A percentile compares a stretch with the other conserved stretches of the same genome.
Conservation (phyloP, 2,888 invertebrate genomes). For the Polymixis flavicincta region DNA sequence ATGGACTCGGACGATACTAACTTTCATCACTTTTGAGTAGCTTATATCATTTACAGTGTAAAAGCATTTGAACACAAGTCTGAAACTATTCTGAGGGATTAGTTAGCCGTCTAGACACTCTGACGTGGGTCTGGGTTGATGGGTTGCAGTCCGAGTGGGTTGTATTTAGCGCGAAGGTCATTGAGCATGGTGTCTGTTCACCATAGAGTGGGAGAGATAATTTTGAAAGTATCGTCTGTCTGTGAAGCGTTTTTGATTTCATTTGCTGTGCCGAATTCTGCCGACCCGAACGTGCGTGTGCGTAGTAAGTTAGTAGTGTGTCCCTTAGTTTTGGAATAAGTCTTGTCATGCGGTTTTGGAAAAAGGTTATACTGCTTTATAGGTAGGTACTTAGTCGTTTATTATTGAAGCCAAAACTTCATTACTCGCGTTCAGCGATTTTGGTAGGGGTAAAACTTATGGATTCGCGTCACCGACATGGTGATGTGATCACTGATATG, state of each 20-base stretch:
- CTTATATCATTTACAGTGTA: not conserved
- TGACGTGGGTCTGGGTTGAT: constrained; percentile 48
- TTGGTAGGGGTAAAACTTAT: too few relatives aligned
- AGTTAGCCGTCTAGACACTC: constrained; percentile 59
- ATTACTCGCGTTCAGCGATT: too few relatives aligned
- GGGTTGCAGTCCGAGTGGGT: constrained; percentile 17
- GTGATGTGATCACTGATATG: too few relatives aligned
- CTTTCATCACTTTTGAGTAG: not conserved
- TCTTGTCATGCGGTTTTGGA: not conserved
- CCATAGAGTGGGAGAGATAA: not conserved
- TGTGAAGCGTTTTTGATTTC: not conserved
- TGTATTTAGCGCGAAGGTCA: constrained; percentile 37
- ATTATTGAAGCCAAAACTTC: too few relatives aligned
- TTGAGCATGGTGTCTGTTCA: constrained; percentile 19
- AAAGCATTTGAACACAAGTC: constrained; percentile 17
- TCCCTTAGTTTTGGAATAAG: not conserved
- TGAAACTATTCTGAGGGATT: constrained; percentile 28
- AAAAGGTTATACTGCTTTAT: not conserved
- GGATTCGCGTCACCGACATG: too few relatives aligned
- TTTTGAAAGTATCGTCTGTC: not conserved
- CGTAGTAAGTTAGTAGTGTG: not conserved
- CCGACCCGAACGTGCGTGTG: not conserved
- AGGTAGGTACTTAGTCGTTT: not conserved
- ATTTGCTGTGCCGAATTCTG: not conserved
- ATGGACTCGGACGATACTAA: not conserved